These are phyloP conservation scores for Andrena bucephala DNA, from an alignment of 2,888 invertebrate species.

Conservation along the genomic window DNA sequence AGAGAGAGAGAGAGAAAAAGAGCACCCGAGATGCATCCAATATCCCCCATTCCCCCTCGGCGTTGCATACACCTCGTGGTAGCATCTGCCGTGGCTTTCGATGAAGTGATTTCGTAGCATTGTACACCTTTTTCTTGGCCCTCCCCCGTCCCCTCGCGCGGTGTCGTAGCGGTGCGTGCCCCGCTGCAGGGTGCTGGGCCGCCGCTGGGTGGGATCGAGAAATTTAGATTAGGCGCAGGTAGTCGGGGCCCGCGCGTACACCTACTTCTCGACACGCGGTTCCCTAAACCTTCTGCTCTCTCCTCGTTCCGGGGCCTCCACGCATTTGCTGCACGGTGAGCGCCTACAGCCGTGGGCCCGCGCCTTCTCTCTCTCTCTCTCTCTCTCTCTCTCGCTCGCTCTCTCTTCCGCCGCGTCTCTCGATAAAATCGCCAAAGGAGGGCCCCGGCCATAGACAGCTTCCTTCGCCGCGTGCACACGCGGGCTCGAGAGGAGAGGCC, in stretches of 20 bases:
- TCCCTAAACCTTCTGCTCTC: slow-evolving; percentile 31
- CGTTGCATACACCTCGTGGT: slow-evolving; percentile 48
- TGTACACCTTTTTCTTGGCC: slow-evolving; percentile 70
- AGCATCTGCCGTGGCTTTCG: slow-evolving; percentile 79
- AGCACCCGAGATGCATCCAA: slow-evolving; percentile 43
- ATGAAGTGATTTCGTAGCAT: slow-evolving; percentile 81
- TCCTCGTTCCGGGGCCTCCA: slow-evolving; percentile 14
- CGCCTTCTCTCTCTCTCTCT: not conserved
- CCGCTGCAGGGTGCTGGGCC: slow-evolving; percentile 60
- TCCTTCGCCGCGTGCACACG: slow-evolving; percentile 62
- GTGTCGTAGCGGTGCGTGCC: slow-evolving; percentile 41
- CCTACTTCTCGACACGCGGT: slow-evolving; percentile 41
- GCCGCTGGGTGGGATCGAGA: slow-evolving; percentile 58
- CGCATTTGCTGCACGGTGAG: slow-evolving; percentile 12
- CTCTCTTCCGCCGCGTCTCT: slow-evolving; percentile 40
- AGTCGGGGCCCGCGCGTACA: slow-evolving; percentile 44
- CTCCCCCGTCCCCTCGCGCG: slow-evolving; percentile 15
- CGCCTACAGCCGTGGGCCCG: slow-evolving; percentile 1
- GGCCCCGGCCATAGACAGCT: slow-evolving; percentile 59
- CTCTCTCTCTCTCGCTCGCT: slow-evolving; percentile 21
- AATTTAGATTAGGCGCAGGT: slow-evolving; percentile 70
- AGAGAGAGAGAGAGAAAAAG: not conserved
- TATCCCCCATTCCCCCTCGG: not conserved
- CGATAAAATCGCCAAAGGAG: slow-evolving; percentile 66
- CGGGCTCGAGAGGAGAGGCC: slow-evolving; percentile 59